Evolutionary conservation across 1,140 invertebrate genomes (phyloP).

Genomic region (Delia radicum): DNA sequence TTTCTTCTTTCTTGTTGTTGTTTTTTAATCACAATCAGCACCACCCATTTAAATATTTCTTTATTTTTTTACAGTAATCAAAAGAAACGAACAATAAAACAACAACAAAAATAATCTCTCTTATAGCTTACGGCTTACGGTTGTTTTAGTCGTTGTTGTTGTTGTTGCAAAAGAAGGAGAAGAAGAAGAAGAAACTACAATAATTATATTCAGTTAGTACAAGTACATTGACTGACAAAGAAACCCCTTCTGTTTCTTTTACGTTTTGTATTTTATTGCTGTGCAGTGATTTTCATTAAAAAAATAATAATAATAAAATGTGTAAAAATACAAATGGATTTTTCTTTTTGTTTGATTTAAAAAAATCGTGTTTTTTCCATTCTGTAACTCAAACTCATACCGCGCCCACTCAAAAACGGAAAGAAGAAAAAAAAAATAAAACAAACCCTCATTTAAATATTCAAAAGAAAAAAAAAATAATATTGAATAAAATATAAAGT

Average conservation of each 20-base stretch:
- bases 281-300: neutral
- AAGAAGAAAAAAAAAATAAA: neutral
- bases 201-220: neutral
- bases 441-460: neutral
- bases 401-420: neutral
- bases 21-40: neutral
- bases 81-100: neutral
- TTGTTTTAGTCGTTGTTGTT: neutral
- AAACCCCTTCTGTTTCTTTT: neutral
- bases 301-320: neutral
- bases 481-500: neutral
- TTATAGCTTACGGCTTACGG: neutral
- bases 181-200: neutral
- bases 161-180: neutral
- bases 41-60: neutral
- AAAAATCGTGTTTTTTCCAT: neutral
- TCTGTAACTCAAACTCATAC: neutral
- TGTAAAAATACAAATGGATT: neutral
- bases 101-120: neutral
- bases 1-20: neutral
- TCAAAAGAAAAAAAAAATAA: neutral
- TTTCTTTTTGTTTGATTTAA: neutral
- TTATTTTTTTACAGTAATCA: neutral
- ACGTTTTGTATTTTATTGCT: neutral
- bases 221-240: neutral